Evolutionary conservation across 2,797 vertebrate species (phyloP).

Genomic region (Girardinus metallicus): DNA sequence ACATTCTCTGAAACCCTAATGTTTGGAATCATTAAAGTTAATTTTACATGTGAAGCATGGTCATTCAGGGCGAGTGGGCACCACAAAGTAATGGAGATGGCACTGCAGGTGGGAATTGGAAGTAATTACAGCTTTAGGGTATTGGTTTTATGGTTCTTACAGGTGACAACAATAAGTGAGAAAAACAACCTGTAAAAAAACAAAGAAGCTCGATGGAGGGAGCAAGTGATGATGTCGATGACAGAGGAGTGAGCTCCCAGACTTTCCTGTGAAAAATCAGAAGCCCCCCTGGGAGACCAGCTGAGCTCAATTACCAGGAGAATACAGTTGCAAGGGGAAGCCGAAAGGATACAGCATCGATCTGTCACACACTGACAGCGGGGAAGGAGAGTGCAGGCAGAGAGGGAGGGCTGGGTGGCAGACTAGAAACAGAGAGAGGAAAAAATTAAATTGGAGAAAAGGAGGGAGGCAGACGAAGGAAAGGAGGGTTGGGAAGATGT

Average conservation of each 20-base stretch:
- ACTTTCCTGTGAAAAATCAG: slow-evolving; percentile 67
- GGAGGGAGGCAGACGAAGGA: slow-evolving; percentile 47
- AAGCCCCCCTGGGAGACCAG: slow-evolving; percentile 70
- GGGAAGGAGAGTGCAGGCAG: slow-evolving; percentile 38
- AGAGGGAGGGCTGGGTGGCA: slow-evolving; percentile 36
- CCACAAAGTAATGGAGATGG: slow-evolving; percentile 28
- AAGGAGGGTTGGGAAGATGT: slow-evolving; percentile 27
- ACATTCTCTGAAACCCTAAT: slow-evolving; percentile 22
- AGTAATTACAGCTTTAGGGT: slow-evolving; percentile 52
- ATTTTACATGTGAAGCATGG: slow-evolving; percentile 3
- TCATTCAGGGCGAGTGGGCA: slow-evolving; percentile 22
- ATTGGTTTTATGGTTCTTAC: slow-evolving; percentile 50
- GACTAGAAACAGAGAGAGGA: slow-evolving; percentile 42
- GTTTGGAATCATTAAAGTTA: slow-evolving; percentile 5
- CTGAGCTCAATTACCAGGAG: slow-evolving; percentile 84
- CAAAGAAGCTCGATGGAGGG: slow-evolving; percentile 28
- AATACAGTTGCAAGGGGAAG: slow-evolving; percentile 79
- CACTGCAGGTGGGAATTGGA: slow-evolving; percentile 52
- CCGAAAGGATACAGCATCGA: slow-evolving; percentile 73
- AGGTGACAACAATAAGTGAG: slow-evolving; percentile 33
- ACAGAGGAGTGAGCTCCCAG: slow-evolving; percentile 53
- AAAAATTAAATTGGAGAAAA: slow-evolving; percentile 56
- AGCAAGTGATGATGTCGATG: slow-evolving; percentile 53
- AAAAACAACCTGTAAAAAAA: slow-evolving; percentile 6
- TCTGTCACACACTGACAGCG: slow-evolving; percentile 75